These are phyloP conservation scores for Ophioninae sp. DNA, from an alignment of 2,888 invertebrate species.

Conservation along the genomic window DNA sequence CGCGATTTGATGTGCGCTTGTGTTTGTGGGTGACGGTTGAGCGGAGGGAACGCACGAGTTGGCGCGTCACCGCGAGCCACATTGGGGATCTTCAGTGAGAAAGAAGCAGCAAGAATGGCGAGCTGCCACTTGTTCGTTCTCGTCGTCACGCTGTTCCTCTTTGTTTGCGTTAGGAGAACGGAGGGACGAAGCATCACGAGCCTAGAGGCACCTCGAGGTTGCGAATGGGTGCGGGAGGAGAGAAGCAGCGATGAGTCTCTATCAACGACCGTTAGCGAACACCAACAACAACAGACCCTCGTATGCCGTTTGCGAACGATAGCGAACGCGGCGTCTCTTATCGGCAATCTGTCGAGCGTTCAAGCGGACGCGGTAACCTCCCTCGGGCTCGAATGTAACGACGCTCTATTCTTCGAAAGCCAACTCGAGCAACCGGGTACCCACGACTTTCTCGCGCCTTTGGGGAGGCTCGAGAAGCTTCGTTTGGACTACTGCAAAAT, in stretches of 20 bases:
- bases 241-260: conserved; percentile 79
- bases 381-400: conserved; percentile 88
- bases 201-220: conserved; percentile 86
- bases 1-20: not conserved
- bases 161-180: conserved; percentile 52
- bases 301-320: conserved; percentile 89
- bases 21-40: conserved; percentile 22
- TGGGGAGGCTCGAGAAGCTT: conserved; percentile 86
- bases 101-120: conserved; percentile 49
- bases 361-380: conserved; percentile 87
- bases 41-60: conserved; percentile 16
- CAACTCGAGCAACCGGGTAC: conserved; percentile 83
- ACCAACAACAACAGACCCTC: conserved; percentile 81
- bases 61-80: conserved; percentile 9
- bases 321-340: conserved; percentile 86
- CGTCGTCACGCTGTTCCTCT: conserved; percentile 64
- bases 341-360: conserved; percentile 86
- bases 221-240: conserved; percentile 85
- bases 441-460: conserved; percentile 83
- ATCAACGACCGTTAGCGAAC: conserved; percentile 60
- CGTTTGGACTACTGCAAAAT: conserved; percentile 90
- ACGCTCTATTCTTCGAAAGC: conserved; percentile 88
- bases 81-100: not conserved
- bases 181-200: conserved; percentile 77
- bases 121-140: conserved; percentile 42